Evolutionary conservation across 2,888 invertebrate species (phyloP).

Genomic region (Dryocosmus kuriphilus): DNA sequence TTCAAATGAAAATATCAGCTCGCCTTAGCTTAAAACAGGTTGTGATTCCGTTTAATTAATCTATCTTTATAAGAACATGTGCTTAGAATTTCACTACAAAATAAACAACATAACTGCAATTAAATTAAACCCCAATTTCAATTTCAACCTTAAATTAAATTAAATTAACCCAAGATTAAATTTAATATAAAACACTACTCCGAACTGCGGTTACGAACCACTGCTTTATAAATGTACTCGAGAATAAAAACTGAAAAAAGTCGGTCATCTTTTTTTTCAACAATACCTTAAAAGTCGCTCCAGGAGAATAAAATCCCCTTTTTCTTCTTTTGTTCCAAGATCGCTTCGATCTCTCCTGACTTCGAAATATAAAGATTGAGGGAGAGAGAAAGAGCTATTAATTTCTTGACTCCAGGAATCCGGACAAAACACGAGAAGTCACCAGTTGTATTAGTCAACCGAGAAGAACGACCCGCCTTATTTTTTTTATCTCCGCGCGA

Average conservation of each 20-base stretch:
- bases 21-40: conserved; percentile 2
- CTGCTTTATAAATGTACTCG: background rate
- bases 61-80: conserved; percentile 1
- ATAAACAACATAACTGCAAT: background rate
- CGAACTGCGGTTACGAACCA: background rate
- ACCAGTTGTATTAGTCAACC: conserved; percentile 34
- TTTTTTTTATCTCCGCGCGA: background rate
- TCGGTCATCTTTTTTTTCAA: conserved; percentile 14
- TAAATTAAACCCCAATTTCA: background rate
- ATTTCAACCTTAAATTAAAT: background rate
- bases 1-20: conserved; percentile 2
- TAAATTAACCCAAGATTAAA: background rate
- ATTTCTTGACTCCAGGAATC: conserved; percentile 34
- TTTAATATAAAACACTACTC: background rate
- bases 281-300: conserved; percentile 38
- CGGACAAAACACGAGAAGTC: conserved; percentile 31
- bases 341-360: conserved; percentile 30
- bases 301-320: conserved; percentile 23
- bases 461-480: conserved; percentile 34
- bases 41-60: conserved; percentile 2
- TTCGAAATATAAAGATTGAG: conserved; percentile 22
- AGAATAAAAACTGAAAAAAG: conserved; percentile 9
- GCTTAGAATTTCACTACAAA: background rate
- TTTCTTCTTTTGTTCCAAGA: conserved; percentile 34
- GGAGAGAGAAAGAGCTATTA: conserved; percentile 40